A percentile compares a stretch with the other conserved stretches of the same genome.
These are phyloP conservation scores for Metopia argyrocephala DNA, from an alignment of 2,888 invertebrate species.

Conservation along the genomic window DNA sequence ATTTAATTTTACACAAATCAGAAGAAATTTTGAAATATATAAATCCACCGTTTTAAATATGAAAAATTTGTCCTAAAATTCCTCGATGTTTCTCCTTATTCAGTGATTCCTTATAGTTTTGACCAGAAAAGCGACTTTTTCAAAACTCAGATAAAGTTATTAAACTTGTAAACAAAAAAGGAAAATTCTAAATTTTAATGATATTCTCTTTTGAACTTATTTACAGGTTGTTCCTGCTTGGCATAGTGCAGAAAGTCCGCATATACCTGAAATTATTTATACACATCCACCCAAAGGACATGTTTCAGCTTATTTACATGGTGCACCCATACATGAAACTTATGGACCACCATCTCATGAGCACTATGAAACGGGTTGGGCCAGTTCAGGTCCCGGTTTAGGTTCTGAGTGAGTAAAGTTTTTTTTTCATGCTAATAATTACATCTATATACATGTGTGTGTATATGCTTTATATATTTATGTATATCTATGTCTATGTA, in stretches of 20 bases:
- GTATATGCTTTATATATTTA: neutral
- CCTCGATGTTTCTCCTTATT: no score
- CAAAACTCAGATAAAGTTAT: no score
- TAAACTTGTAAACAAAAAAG: no score
- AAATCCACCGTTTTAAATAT: no score
- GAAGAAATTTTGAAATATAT: no score
- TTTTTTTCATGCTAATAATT: neutral
- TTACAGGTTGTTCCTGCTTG: conserved; percentile 75
- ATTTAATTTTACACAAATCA: no score
- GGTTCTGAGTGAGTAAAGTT: conserved; percentile 84
- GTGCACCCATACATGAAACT: conserved; percentile 73
- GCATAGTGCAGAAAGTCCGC: conserved; percentile 71
- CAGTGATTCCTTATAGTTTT: no score
- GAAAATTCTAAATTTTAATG: no score
- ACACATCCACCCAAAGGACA: conserved; percentile 77
- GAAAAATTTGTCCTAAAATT: no score
- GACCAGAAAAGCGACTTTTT: no score
- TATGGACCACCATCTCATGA: conserved; percentile 77
- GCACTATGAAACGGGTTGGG: conserved; percentile 81
- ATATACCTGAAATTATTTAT: conserved; percentile 76
- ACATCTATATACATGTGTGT: conserved; percentile 6
- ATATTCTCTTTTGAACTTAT: no score
- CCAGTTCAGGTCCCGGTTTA: conserved; percentile 82
- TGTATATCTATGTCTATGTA: neutral
- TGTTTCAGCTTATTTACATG: conserved; percentile 75